A percentile compares a stretch with the other conserved stretches of the same genome.
Evolutionary conservation across 2,113 vertebrate species (phyloP).

Genomic region (Heptranchias perlo): DNA sequence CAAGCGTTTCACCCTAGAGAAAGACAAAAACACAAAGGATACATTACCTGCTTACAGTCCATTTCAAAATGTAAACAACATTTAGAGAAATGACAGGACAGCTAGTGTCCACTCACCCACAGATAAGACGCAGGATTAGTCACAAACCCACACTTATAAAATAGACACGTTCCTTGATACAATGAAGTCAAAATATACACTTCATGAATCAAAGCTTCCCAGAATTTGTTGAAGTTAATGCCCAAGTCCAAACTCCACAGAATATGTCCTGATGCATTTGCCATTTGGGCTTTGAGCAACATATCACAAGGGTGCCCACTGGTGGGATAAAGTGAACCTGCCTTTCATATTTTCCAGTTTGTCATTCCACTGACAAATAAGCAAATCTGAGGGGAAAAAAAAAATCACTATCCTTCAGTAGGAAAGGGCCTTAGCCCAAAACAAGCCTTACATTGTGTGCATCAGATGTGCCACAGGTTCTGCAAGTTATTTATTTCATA

Average conservation of each 20-base stretch:
- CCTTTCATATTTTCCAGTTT: background rate
- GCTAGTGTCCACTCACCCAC: background rate
- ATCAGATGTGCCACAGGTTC: background rate
- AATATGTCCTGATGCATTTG: background rate
- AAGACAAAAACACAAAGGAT: constrained; percentile 19
- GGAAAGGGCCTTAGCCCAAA: background rate
- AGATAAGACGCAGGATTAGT: background rate
- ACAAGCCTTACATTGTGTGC: no score
- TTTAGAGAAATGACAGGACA: background rate
- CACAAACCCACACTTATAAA: background rate
- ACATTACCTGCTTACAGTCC: background rate
- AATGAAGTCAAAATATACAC: background rate
- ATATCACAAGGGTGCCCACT: background rate
- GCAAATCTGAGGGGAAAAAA: no score
- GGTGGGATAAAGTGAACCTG: background rate
- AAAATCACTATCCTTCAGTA: no score
- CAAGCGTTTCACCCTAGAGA: constrained; percentile 78
- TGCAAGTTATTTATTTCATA: background rate
- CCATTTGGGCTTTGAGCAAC: background rate
- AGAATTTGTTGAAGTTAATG: background rate
- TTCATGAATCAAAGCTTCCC: background rate
- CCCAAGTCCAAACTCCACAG: background rate
- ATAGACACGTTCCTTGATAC: background rate
- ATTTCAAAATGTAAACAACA: background rate
- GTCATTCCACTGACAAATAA: background rate